Base-by-base conservation (phyloP, 2,797 vertebrate species). In the Microctenopoma stevenorrisi region DNA sequence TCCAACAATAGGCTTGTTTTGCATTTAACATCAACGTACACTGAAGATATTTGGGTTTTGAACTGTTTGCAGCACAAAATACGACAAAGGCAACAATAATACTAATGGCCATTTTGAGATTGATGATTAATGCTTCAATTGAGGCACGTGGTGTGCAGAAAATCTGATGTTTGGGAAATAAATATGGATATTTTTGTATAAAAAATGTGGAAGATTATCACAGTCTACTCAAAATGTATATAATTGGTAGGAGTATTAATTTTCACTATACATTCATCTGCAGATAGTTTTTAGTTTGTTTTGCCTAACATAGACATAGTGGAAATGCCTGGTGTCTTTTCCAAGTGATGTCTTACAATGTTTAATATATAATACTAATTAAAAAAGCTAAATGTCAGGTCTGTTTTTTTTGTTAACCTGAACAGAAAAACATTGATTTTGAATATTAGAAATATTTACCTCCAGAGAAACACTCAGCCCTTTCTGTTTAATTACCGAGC, bases 401-500 rank as follows among this genome's bases (percentile, higher is more conserved):
- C 6, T 38, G 26, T 25, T 54, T 15, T 30, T 30, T 51, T 13
- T 49, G 2, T 42, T 15, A 52, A 47, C n/a, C 14, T 59, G 26
- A 48, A 42, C n/a, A 33, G 12, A 12, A 28, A 40, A 2, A 30
- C 38, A 42, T 54, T n/a, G 4, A 43, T 14, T 50, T 56, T 43
- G 16, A 61, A 57, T 18, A 44, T 42, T 7, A 2, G 38, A 43
- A 59, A 60, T 48, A 43, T 63, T 65, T 54, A 14, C 10, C 48
- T 57, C 30, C 40, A 65, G 46, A 13, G 12, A 55, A 67, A 6
- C 40, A 18, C 7, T 49, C 49, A 33, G 15, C n/a, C 15, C 10
- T 63, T 64, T 35, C 33, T 62, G 43, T 74, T 55, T 60, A 72
- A 69, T 70, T 38, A 53, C 38, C 61, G 1, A 3, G 16, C 7